phyloP scores from a whole-genome alignment of 1,140 invertebrate genomes.

The Tribolium madens region DNA sequence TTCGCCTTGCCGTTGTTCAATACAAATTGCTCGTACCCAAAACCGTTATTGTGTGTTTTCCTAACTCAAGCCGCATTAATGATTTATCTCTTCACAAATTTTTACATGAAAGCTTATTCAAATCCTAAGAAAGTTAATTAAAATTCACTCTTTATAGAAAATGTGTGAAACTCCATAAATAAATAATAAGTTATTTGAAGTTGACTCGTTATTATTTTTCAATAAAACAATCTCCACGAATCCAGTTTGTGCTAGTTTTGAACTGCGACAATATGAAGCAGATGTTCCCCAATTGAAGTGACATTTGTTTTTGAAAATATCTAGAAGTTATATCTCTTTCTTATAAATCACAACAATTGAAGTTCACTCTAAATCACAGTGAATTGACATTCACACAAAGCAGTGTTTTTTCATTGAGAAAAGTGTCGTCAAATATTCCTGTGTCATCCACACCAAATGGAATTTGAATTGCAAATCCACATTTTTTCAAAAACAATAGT shows the following conservation, averaged over 20 bases:
- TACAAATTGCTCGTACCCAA: slow-evolving; percentile 80
- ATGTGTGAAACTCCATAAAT: not conserved
- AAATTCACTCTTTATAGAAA: not conserved
- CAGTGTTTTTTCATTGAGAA: not conserved
- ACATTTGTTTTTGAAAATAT: no score
- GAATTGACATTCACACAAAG: no score
- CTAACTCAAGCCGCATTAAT: slow-evolving; percentile 80
- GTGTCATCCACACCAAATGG: not conserved
- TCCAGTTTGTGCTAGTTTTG: no score
- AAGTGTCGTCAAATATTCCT: not conserved
- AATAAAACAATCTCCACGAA: no score
- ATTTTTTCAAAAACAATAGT: not conserved
- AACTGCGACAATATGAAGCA: no score
- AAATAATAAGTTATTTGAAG: no score
- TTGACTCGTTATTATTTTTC: no score
- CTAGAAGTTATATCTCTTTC: no score
- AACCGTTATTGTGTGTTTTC: slow-evolving; percentile 69
- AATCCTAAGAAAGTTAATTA: not conserved
- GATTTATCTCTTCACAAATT: slow-evolving; percentile 85
- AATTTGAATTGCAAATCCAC: not conserved
- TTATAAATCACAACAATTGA: no score
- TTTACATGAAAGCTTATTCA: slow-evolving; percentile 85
- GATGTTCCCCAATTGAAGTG: no score
- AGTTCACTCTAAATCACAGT: no score
- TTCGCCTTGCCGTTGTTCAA: slow-evolving; percentile 74